Conservation (phyloP, 1,140 invertebrate species). For the Apis florea region DNA sequence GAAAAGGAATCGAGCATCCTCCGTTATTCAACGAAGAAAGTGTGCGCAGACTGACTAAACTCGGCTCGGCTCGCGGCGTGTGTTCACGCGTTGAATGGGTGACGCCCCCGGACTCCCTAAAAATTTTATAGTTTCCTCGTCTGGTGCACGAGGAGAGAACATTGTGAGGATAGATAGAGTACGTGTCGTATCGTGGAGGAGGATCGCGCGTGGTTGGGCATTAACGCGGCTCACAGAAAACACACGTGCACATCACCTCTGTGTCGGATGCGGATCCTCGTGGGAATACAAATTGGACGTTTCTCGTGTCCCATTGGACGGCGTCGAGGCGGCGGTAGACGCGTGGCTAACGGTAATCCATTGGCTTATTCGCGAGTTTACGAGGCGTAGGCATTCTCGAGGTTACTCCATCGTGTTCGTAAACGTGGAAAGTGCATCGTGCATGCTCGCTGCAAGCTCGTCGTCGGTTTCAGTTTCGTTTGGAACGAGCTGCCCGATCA, state of each 20-base stretch:
- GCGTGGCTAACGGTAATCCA: conserved; percentile 54
- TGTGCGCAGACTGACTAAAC: conserved; percentile 13
- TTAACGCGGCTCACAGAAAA: conserved; percentile 17
- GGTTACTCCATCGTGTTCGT: conserved; percentile 26
- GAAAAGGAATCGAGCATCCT: background rate
- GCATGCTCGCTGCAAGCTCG: background rate
- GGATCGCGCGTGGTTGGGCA: conserved; percentile 39
- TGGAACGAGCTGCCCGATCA: background rate
- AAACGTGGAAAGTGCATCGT: conserved; percentile 50
- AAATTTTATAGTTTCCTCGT: conserved; percentile 37
- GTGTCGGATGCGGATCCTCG: conserved; percentile 31
- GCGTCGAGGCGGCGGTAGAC: conserved; percentile 14
- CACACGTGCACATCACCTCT: conserved; percentile 39
- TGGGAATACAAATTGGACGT: conserved; percentile 46
- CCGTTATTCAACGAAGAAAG: background rate
- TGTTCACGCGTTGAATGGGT: background rate
- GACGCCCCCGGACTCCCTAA: conserved; percentile 7
- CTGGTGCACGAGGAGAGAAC: background rate
- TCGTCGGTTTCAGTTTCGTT: conserved; percentile 58
- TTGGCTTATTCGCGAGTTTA: conserved; percentile 29
- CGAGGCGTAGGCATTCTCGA: background rate
- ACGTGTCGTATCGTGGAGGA: conserved; percentile 47
- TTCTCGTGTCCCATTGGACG: conserved; percentile 6
- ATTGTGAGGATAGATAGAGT: conserved; percentile 4
- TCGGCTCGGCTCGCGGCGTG: background rate